A percentile compares a stretch with the other conserved stretches of the same genome.
Conservation (phyloP, 2,888 invertebrate genomes). For the Philereme vetulata region DNA sequence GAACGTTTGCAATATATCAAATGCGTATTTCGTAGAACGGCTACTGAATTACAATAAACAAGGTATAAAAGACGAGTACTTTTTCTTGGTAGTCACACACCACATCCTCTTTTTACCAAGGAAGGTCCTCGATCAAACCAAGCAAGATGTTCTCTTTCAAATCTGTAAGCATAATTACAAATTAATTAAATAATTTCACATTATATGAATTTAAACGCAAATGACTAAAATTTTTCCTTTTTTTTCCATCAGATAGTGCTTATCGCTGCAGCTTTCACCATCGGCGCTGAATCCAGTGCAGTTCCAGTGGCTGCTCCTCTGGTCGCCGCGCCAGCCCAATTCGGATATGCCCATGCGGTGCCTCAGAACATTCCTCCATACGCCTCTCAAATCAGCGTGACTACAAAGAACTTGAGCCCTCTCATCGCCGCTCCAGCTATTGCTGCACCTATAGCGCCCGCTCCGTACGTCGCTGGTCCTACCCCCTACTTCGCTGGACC, state of each 20-base stretch:
- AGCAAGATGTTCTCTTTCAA: conserved; percentile 79
- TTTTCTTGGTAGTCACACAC: conserved; percentile 67
- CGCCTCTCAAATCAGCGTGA: conserved; percentile 84
- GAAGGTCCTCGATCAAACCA: conserved; percentile 71
- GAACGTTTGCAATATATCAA: conserved; percentile 73
- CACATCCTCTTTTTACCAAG: conserved; percentile 71
- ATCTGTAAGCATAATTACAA: conserved; percentile 64
- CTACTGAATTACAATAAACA: conserved; percentile 74
- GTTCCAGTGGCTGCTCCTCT: conserved; percentile 66
- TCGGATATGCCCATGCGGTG: conserved; percentile 83
- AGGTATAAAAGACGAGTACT: conserved; percentile 71
- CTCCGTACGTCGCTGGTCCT: conserved; percentile 44
- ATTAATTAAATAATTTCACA: neutral
- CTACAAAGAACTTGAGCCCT: conserved; percentile 71
- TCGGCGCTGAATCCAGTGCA: conserved; percentile 66
- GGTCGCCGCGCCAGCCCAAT: conserved; percentile 80
- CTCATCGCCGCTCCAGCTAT: conserved; percentile 62
- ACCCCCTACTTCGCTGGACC: conserved; percentile 40
- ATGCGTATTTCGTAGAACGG: conserved; percentile 70
- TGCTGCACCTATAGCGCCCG: conserved; percentile 49
- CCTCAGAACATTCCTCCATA: conserved; percentile 86
- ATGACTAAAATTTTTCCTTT: neutral
- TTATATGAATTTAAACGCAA: neutral
- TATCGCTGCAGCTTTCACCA: conserved; percentile 67
- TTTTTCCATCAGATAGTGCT: conserved; percentile 65